Conservation (phyloP, 2,113 vertebrate genomes). For the Megaceryle maxima region DNA sequence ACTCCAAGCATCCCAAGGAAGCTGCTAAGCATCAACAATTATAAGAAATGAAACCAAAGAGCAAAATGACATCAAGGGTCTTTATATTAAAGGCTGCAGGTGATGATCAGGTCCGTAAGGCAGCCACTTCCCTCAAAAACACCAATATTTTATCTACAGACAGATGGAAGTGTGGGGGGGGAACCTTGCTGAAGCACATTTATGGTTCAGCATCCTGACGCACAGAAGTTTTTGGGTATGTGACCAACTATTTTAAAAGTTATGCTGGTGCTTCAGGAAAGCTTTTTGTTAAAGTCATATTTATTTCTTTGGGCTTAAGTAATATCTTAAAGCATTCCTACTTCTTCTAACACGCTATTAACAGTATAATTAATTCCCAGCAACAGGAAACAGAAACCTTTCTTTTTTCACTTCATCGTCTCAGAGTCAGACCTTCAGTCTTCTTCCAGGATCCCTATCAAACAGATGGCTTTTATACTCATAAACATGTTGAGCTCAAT, state of each 20-base stretch:
- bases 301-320: conserved; percentile 45
- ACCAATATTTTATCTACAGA: neutral
- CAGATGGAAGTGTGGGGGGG: neutral
- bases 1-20: neutral
- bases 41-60: neutral
- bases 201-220: neutral
- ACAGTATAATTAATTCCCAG: conserved; percentile 59
- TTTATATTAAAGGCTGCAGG: neutral
- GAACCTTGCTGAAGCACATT: neutral
- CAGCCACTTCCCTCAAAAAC: neutral
- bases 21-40: neutral
- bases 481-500: conserved; percentile 63
- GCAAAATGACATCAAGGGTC: neutral
- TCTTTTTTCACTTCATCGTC: conserved; percentile 59
- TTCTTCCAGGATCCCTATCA: conserved; percentile 59
- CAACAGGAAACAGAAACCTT: conserved; percentile 47
- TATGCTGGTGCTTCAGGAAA: neutral
- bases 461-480: conserved; percentile 68
- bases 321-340: conserved; percentile 9
- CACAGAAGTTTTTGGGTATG: neutral
- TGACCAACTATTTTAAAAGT: neutral
- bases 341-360: conserved; percentile 51
- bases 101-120: neutral
- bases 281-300: neutral
- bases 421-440: conserved; percentile 38